A percentile compares a stretch with the other conserved stretches of the same genome.
These are phyloP conservation scores for Danaus melanippus DNA, from an alignment of 1,140 invertebrate genomes.

Conservation along the genomic window DNA sequence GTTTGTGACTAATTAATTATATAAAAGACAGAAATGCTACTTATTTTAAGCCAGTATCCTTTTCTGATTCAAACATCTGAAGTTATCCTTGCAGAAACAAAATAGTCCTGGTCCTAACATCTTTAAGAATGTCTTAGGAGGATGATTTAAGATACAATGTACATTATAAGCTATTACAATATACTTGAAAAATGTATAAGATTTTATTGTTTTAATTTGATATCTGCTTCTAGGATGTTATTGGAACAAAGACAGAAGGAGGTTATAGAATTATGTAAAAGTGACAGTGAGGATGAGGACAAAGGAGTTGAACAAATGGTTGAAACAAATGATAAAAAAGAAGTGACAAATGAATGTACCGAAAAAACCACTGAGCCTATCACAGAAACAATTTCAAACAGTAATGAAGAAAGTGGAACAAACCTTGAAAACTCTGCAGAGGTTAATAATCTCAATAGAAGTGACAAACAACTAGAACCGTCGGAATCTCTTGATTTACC, in stretches of 20 bases:
- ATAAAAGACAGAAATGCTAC: too few species aligned
- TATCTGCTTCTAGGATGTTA: constrained; percentile 56
- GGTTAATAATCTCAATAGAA: background rate
- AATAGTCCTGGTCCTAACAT: too few species aligned
- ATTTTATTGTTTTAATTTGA: constrained; percentile 4
- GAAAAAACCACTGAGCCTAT: background rate
- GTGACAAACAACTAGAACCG: too few species aligned
- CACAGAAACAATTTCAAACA: constrained; percentile 1
- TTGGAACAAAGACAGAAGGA: constrained; percentile 74
- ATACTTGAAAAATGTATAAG: too few species aligned
- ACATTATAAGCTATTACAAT: too few species aligned
- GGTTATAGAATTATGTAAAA: constrained; percentile 75
- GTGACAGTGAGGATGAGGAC: constrained; percentile 69
- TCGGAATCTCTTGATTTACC: too few species aligned
- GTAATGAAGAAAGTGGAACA: background rate
- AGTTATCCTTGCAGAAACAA: too few species aligned
- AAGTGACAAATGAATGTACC: constrained; percentile 7
- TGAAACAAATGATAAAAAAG: constrained; percentile 14
- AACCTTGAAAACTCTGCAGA: background rate
- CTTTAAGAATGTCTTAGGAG: too few species aligned
- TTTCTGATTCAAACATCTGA: too few species aligned
- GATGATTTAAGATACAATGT: too few species aligned
- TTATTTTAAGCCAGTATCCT: too few species aligned
- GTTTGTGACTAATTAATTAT: too few species aligned
- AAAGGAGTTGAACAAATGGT: constrained; percentile 24